A percentile compares a stretch with the other conserved stretches of the same genome.
phyloP scores from a whole-genome alignment of 1,140 invertebrate species.

The Cephus cinctus region DNA sequence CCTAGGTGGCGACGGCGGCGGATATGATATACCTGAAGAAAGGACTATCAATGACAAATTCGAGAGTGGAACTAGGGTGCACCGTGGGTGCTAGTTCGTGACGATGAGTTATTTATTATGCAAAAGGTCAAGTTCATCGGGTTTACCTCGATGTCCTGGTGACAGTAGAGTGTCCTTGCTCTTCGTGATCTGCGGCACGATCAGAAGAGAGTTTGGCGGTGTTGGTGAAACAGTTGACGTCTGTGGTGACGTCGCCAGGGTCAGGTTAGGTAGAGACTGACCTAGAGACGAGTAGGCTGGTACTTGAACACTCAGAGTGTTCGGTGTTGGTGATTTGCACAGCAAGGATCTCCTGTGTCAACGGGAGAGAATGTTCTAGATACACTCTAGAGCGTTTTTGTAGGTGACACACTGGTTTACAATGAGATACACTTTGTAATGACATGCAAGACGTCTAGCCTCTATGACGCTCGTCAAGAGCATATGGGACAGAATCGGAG shows the following conservation, averaged over 20 bases:
- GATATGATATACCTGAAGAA: conserved; percentile 70
- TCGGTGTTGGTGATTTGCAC: conserved; percentile 61
- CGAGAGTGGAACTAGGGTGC: background rate
- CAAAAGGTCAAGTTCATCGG: conserved; percentile 2
- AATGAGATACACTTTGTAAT: no score
- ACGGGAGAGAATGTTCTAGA: conserved; percentile 1
- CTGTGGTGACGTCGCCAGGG: conserved; percentile 56
- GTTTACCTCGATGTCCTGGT: conserved; percentile 53
- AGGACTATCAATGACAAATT: conserved; percentile 2
- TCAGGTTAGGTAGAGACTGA: conserved; percentile 73
- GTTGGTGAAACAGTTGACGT: conserved; percentile 52
- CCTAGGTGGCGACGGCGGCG: conserved; percentile 72
- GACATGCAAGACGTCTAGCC: no score
- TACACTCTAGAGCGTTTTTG: no score
- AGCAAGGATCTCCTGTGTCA: conserved; percentile 42
- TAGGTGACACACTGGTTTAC: no score
- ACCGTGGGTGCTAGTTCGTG: no score
- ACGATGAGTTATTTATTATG: no score
- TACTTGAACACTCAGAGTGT: conserved; percentile 74
- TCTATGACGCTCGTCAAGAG: no score
- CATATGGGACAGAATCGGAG: conserved; percentile 19
- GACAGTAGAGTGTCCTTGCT: conserved; percentile 54
- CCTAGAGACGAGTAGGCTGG: conserved; percentile 63
- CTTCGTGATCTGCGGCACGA: conserved; percentile 54
- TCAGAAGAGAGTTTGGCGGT: conserved; percentile 52